Evolutionary conservation across 2,888 invertebrate genomes (phyloP).

Genomic region (Phlogophora meticulosa): DNA sequence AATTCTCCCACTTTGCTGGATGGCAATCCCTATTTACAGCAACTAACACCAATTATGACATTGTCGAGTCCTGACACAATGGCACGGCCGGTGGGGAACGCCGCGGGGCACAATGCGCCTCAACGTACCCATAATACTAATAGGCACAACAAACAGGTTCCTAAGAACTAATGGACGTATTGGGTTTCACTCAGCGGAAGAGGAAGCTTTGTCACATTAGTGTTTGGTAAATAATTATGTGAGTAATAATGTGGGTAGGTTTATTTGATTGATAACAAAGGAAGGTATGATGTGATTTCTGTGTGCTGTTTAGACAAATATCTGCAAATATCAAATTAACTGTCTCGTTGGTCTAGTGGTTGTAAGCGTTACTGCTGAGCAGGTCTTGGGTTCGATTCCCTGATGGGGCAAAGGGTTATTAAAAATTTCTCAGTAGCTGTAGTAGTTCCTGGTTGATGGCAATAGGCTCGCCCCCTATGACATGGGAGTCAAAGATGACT

Average conservation of each 20-base stretch:
- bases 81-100: conserved; percentile 26
- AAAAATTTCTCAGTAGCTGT: too few relatives aligned
- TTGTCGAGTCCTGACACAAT: conserved; percentile 19
- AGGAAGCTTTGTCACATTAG: conserved; percentile 16
- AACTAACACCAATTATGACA: conserved; percentile 23
- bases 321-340: too few relatives aligned
- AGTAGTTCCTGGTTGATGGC: too few relatives aligned
- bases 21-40: conserved; percentile 24
- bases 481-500: too few relatives aligned
- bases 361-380: too few relatives aligned
- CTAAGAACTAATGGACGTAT: conserved; percentile 31
- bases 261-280: neutral
- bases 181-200: conserved; percentile 37
- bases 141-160: conserved; percentile 47
- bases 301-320: neutral
- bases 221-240: conserved; percentile 26
- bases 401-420: too few relatives aligned
- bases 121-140: conserved; percentile 25
- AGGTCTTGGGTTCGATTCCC: too few relatives aligned
- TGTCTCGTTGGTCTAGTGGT: too few relatives aligned
- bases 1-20: too few relatives aligned
- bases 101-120: conserved; percentile 27
- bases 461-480: too few relatives aligned
- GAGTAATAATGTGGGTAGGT: neutral
- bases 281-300: neutral